phyloP scores from a whole-genome alignment of 2,113 vertebrate genomes.

The Hemiprocne comata region DNA sequence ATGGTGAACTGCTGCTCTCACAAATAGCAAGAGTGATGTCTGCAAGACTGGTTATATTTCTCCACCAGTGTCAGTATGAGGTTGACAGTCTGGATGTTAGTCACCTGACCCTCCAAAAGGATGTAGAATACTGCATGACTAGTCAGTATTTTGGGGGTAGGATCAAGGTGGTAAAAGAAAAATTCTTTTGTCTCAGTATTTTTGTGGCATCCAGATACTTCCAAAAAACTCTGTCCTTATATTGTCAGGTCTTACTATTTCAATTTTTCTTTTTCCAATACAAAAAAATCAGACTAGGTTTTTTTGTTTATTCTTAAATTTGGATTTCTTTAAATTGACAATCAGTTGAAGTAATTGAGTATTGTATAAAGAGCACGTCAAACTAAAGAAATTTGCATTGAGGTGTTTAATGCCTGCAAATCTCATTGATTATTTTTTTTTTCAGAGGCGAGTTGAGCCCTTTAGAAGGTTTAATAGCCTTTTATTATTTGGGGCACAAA shows the following conservation, averaged over 20 bases:
- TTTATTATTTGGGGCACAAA: not conserved
- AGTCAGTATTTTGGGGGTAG: not conserved
- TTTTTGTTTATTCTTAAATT: too few species aligned
- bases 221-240: not conserved
- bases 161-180: not conserved
- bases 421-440: not conserved
- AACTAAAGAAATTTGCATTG: not conserved
- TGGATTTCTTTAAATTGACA: not conserved
- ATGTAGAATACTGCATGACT: not conserved
- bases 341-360: not conserved
- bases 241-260: not conserved
- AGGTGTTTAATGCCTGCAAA: not conserved
- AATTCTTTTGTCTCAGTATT: not conserved
- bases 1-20: not conserved
- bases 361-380: not conserved
- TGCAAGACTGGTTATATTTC: not conserved
- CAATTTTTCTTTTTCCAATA: not conserved
- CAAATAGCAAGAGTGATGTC: not conserved
- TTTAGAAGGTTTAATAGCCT: constrained; percentile 1
- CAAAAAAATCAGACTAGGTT: not conserved
- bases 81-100: not conserved
- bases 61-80: not conserved
- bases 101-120: not conserved
- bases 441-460: not conserved
- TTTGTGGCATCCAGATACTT: not conserved